Evolutionary conservation across 2,888 invertebrate species (phyloP).

Genomic region (Leptopterna dolabrata): DNA sequence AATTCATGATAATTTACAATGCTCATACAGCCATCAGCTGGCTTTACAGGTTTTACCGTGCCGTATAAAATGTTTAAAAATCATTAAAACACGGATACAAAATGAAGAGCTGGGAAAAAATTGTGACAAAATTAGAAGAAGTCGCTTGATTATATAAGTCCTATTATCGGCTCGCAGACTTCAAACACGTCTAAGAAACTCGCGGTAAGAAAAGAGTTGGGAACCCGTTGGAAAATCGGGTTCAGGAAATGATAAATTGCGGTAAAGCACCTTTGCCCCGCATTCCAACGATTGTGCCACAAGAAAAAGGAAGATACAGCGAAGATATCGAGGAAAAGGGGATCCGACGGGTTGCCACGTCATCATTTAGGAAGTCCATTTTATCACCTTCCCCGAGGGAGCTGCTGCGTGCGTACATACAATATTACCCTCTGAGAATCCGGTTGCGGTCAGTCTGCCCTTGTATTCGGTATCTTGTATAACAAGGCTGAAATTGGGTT

Average conservation of each 20-base stretch:
- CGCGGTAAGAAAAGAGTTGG: neutral
- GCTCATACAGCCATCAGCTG: too few relatives aligned
- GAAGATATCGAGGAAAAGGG: neutral
- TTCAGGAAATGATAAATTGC: neutral
- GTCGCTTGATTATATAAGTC: too few relatives aligned
- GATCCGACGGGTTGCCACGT: neutral
- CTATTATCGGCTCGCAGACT: neutral
- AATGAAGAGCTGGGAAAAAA: too few relatives aligned
- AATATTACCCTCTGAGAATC: neutral
- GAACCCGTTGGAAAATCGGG: neutral
- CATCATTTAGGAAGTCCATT: neutral
- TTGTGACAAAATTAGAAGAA: too few relatives aligned
- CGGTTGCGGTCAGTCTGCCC: neutral
- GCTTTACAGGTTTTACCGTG: too few relatives aligned
- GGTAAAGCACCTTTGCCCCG: too few relatives aligned
- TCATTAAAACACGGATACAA: too few relatives aligned
- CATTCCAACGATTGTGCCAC: too few relatives aligned
- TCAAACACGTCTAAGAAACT: neutral
- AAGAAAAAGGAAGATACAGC: too few relatives aligned
- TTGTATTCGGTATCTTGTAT: neutral
- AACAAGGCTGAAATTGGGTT: neutral
- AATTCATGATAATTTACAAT: too few relatives aligned
- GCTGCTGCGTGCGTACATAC: neutral
- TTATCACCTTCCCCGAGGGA: neutral
- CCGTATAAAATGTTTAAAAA: too few relatives aligned